Conservation (phyloP, 2,113 vertebrate species). For the Lipophrys pholis region DNA sequence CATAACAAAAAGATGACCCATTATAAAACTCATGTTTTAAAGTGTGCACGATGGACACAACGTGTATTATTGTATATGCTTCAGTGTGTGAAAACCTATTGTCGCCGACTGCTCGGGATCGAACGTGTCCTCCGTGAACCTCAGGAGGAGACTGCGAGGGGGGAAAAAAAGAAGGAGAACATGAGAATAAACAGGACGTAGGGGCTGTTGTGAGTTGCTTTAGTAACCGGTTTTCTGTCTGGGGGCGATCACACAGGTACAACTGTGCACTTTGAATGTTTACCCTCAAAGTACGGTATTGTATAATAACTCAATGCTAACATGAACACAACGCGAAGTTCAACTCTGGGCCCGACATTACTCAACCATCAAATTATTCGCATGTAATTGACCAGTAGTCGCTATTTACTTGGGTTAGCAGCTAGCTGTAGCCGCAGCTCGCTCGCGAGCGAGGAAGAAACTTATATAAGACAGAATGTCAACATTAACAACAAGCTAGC, state of each 20-base stretch:
- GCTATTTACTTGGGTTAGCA: background rate
- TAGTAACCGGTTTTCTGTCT: background rate
- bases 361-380: no score
- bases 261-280: no score
- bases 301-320: no score
- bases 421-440: conserved; percentile 13
- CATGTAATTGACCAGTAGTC: no score
- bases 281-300: no score
- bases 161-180: background rate
- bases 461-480: conserved; percentile 49
- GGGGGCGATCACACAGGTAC: background rate
- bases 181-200: conserved; percentile 13
- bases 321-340: no score
- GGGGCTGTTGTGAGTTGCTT: background rate
- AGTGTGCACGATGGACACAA: no score
- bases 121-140: conserved; percentile 98
- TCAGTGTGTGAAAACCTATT: conserved; percentile 85
- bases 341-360: no score
- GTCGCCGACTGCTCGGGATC: conserved; percentile 96
- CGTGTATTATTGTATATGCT: background rate
- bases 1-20: background rate
- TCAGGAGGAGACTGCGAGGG: conserved; percentile 76
- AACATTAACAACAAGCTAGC: conserved; percentile 69
- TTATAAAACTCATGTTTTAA: background rate
- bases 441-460: conserved; percentile 1